These are phyloP conservation scores for Lophotriccus pileatus DNA, from an alignment of 2,797 vertebrate genomes.

Conservation along the genomic window DNA sequence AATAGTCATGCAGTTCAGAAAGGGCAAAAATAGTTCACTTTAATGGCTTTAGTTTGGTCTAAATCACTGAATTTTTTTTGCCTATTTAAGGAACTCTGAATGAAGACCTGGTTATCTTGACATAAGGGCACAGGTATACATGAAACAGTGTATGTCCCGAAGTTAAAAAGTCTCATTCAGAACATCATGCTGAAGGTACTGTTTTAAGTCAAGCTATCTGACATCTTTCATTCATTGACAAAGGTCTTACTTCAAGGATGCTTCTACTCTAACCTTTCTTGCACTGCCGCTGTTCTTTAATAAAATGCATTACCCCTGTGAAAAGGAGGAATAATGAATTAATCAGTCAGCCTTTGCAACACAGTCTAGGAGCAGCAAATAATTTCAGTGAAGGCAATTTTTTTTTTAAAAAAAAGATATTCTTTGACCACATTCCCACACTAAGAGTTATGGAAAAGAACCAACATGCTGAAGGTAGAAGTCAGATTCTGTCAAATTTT, in stretches of 20 bases:
- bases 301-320: neutral
- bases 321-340: neutral
- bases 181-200: neutral
- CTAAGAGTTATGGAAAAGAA: neutral
- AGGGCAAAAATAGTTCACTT: neutral
- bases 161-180: neutral
- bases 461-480: neutral
- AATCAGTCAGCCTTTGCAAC: neutral
- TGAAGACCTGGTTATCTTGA: neutral
- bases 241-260: neutral
- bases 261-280: conserved; percentile 1
- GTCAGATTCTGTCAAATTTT: neutral
- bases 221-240: neutral
- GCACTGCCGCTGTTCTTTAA: neutral
- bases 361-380: neutral
- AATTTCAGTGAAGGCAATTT: neutral
- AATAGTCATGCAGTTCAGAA: neutral
- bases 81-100: neutral
- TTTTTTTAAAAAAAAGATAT: neutral
- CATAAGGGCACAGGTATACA: accelerated
- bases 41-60: neutral
- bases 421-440: neutral
- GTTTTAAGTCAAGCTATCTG: neutral
- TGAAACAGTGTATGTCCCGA: neutral
- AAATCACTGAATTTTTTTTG: neutral